Base-by-base conservation (phyloP, 2,113 vertebrate genomes). In the Cinclus cinclus region DNA sequence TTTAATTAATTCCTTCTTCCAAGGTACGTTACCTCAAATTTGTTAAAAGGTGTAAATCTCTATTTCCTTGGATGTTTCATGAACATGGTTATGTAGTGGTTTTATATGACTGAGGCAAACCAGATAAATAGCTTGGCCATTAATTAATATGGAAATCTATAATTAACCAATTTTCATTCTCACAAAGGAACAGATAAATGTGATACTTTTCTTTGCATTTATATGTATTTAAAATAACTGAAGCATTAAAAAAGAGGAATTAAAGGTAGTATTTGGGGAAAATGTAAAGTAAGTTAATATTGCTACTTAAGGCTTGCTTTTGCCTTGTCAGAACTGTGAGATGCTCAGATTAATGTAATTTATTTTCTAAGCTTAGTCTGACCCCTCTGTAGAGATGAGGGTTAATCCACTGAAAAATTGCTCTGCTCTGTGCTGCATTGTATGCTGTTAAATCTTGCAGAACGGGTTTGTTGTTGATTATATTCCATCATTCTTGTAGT, bases 381-480 rank as follows among this genome's bases (percentile, higher is more conserved):
- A 83, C 39, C 63, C 9, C 9, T 91, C 63, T 94, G 74, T 64
- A 59, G 50, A 65, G 50, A 50, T 87, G 65, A 88, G 27, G 23
- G 42, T 92, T 95, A 96, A 92, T 91, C 84, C 46, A 62, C 58
- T 79, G 90, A 58, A 90, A 91, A 92, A 87, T 73, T 49, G 65
- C 35, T 86, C 15, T 52, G 60, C 33, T 83, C 18, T 62, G 11
- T 68, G 82, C 44, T 77, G 28, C 31, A 49, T 49, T 91, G 46
- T 73, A 25, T 71, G 37, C 49, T 3, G 1, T 83, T 89, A 58
- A 83, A 24, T 83, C 81, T 73, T 65, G 55, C 74, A 62, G 47
- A 83, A 73, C 0, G 0, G 8, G 42, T 47, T 91, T 58, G 67
- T 53, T 81, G 27, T 41, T 71, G 58, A 49, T 77, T 56, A 15